Conservation (phyloP, 1,140 invertebrate species). For the Hycleus cichorii region DNA sequence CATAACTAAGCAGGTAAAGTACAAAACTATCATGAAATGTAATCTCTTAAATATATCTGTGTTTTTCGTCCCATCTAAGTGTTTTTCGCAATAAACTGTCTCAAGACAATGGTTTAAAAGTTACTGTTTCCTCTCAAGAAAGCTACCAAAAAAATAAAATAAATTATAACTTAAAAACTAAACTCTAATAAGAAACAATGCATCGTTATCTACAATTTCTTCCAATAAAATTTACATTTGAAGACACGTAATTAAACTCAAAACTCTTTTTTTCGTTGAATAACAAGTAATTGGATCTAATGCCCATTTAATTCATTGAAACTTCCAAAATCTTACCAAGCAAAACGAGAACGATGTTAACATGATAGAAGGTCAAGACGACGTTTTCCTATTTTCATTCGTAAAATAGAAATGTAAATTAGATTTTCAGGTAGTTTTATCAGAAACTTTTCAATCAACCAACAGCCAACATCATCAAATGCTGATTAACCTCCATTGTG, state of each 20-base stretch:
- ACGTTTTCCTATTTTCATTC: background rate
- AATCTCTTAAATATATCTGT: slow-evolving; percentile 34
- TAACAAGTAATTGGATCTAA: slow-evolving; percentile 6
- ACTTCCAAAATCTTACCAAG: background rate
- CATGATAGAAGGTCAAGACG: slow-evolving; percentile 3
- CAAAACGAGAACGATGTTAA: too few species aligned
- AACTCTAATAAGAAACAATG: background rate
- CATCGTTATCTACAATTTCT: too few species aligned
- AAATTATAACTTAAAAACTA: background rate
- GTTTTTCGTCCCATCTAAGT: slow-evolving; percentile 29
- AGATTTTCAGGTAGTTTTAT: background rate
- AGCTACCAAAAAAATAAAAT: slow-evolving; percentile 16
- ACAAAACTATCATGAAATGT: slow-evolving; percentile 32
- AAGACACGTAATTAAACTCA: too few species aligned
- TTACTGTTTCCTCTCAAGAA: slow-evolving; percentile 6
- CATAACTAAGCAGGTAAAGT: slow-evolving; percentile 16
- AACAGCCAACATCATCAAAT: slow-evolving; percentile 10
- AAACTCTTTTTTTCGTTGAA: too few species aligned
- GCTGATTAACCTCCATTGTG: slow-evolving; percentile 16
- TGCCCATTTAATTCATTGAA: slow-evolving; percentile 8
- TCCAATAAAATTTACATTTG: too few species aligned
- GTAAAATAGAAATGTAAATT: slow-evolving; percentile 2
- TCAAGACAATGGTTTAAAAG: slow-evolving; percentile 22
- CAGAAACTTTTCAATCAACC: slow-evolving; percentile 8
- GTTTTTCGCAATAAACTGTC: slow-evolving; percentile 37